Evolutionary conservation across 2,888 invertebrate genomes (phyloP), one percentile per base, ranked within the genome.

Genomic region (Sussaba pulchella): DNA sequence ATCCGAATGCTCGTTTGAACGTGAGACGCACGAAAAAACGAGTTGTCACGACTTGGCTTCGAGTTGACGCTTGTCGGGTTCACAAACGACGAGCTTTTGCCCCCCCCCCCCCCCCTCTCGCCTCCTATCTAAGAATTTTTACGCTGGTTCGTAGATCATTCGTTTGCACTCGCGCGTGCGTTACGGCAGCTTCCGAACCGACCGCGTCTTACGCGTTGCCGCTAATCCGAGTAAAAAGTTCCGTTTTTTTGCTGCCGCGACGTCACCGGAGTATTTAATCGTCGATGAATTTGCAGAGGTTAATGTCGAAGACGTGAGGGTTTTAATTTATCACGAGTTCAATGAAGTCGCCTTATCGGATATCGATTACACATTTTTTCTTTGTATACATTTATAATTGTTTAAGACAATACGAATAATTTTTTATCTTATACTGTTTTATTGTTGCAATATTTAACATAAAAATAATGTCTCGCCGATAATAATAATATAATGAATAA

Each of bases 1-100:
- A 12, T 19, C 43, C 36, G 39, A 57, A 57, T 59, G 64, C n/a
- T n/a, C 26, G 61, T 77, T 50, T 50, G 14, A 41, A 77, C 70
- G 70, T 70, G 74, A 47, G 64, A 74, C 54, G 70, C 64, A 70
- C 64, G 70, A n/a, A 71, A 79, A 79, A 79, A 79, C 74, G 74
- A 70, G 70, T 74, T 69, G 69, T 69, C 45, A n/a, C 67, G 63
- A 52, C 43, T 69, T 31, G 61, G 54, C 63, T 24, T 45, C 52
- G 26, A 61, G 47, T 71, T 69, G 54, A 69, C 73, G 73, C 78
- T 43, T 31, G 24, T n/a, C 24, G 43, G 21, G 43, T 21, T 78
- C 61, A 14, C 9, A 63, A 69, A 78, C 63, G 78, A 73, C 73
- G 73, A 78, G 39, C 39, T 19, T 50, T 17, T 31, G 50, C 21